Percentiles rank a stretch among this genome's conserved stretches.
Conservation (phyloP, 2,113 vertebrate species). For the Trematomus loennbergii region DNA sequence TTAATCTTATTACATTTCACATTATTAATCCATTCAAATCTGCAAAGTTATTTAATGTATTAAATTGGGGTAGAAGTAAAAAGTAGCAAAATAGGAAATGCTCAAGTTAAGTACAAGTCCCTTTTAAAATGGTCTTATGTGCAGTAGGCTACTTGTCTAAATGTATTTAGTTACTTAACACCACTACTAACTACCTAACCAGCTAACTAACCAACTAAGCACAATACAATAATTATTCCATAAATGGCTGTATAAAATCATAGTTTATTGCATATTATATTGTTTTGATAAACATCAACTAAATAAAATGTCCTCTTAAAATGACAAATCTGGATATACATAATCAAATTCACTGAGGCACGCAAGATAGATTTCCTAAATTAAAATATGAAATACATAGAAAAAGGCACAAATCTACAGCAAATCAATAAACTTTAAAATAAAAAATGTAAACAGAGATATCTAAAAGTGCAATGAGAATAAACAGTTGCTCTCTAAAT, state of each 20-base stretch:
- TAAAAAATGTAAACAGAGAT: constrained; percentile 42
- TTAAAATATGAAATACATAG: background rate
- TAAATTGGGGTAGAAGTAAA: too few relatives aligned
- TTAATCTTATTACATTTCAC: too few relatives aligned
- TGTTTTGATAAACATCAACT: background rate
- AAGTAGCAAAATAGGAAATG: too few relatives aligned
- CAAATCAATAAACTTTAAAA: background rate
- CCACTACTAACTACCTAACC: background rate
- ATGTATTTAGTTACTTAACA: too few relatives aligned
- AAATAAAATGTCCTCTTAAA: background rate
- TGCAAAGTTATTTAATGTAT: too few relatives aligned
- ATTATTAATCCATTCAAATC: too few relatives aligned
- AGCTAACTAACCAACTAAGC: too few relatives aligned
- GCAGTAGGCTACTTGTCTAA: too few relatives aligned
- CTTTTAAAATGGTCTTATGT: too few relatives aligned
- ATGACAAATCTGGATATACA: background rate
- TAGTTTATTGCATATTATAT: constrained; percentile 28
- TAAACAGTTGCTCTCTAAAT: background rate
- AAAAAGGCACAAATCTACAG: background rate
- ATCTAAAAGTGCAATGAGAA: constrained; percentile 44
- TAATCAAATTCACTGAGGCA: background rate
- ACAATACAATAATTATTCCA: too few relatives aligned
- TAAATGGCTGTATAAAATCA: background rate
- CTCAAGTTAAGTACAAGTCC: too few relatives aligned
- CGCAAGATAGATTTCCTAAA: background rate